Conservation (phyloP, 2,888 invertebrate genomes). For the Dryadula phaetusa region DNA sequence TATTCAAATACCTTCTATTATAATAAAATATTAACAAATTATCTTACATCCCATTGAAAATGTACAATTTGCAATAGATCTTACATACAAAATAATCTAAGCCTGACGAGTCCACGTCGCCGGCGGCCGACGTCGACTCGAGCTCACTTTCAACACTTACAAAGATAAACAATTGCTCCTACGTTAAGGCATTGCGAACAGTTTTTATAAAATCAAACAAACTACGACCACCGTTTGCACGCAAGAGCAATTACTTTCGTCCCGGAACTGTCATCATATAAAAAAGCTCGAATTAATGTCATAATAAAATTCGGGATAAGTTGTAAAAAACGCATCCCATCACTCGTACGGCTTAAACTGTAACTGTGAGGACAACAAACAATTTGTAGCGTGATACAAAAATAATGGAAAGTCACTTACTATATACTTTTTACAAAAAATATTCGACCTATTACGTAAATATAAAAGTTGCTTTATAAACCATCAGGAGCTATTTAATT, state of each 20-base stretch:
- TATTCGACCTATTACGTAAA: constrained; percentile 1
- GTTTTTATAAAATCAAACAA: no score
- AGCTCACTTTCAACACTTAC: constrained; percentile 66
- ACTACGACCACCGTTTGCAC: constrained; percentile 53
- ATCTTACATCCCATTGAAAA: constrained; percentile 84
- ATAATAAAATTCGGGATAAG: background rate
- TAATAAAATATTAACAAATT: constrained; percentile 84
- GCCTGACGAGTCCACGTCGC: background rate
- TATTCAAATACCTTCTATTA: constrained; percentile 81
- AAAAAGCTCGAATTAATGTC: constrained; percentile 6
- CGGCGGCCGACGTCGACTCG: constrained; percentile 57
- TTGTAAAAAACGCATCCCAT: background rate
- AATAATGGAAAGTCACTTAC: constrained; percentile 4
- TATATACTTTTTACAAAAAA: constrained; percentile 5
- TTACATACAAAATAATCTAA: constrained; percentile 75
- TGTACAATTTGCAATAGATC: constrained; percentile 81
- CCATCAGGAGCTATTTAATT: background rate
- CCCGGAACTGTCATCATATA: constrained; percentile 24
- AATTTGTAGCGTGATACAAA: constrained; percentile 12
- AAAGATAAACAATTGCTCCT: constrained; percentile 62
- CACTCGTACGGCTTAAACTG: background rate
- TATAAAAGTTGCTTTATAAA: constrained; percentile 5
- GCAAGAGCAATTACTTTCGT: constrained; percentile 48
- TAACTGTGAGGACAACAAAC: constrained; percentile 6
- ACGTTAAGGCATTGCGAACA: constrained; percentile 69